Evolutionary conservation across 2,888 invertebrate genomes (phyloP), one percentile per base, ranked within the genome.

Genomic region (Poecilus cupreus): DNA sequence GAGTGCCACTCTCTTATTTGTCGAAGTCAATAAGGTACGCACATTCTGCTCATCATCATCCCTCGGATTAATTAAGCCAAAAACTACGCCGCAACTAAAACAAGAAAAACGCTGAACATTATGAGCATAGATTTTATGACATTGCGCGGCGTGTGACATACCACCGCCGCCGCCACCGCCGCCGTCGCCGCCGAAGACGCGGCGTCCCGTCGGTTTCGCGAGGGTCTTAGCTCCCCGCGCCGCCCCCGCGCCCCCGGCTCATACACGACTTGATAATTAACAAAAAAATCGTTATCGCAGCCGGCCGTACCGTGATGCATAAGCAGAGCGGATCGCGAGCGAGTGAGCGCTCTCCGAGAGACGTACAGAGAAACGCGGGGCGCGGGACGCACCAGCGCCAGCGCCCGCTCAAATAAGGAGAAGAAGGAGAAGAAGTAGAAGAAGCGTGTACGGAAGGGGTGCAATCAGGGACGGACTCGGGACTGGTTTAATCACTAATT

Each of bases 281-380:
- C 89, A 89, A 89, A 89, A 89, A 89, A 89, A 89, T 89, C 89
- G 89, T 89, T 89, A 89, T 89, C 89, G 89, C 89, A 88, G 87
- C 87, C 88, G 88, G 87, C 88, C 89, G 88, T 88, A 87, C 88
- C 89, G 88, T 88, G 86, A 87, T 87, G 87, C 88, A 88, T 88
- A 88, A 89, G 87, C 88, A 88, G 60, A 60, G 60, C 22, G 60
- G 26, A 60, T 24, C 32, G 60, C 32, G 26, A 60, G 60, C 24
- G 88, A 68, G 78, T n/a, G 74, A 49, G 39, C 10, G 57, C 39
- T 37, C 24, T 60, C 60, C 13, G 72, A 37, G 37, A 68, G 72
- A 20, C 4, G 60, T 10, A 24, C 22, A 20, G 10, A 37, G 39
- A 16, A 16, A 43, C 39, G 70, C 32, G 75, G 51, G 49, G 8